Evolutionary conservation across 1,140 invertebrate genomes (phyloP).

Genomic region (Brachionus rotundiformis): DNA sequence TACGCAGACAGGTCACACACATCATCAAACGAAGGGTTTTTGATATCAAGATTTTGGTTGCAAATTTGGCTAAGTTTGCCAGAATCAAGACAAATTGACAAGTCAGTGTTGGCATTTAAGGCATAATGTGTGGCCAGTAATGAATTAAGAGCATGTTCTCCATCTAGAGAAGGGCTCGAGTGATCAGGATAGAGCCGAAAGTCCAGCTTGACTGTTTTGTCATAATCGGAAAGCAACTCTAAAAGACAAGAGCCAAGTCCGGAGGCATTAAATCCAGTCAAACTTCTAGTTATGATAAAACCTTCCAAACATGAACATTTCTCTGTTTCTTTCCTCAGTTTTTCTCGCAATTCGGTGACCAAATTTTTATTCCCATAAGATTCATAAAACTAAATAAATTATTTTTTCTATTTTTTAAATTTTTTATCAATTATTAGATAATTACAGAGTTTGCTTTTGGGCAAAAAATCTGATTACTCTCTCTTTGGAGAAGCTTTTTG

Average conservation of each 20-base stretch:
- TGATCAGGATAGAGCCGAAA: neutral
- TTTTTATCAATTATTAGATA: neutral
- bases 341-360: neutral
- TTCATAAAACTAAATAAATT: neutral
- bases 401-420: neutral
- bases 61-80: neutral
- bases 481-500: neutral
- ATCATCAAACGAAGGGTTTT: neutral
- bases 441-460: conserved; percentile 8
- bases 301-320: neutral
- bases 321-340: neutral
- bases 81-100: neutral
- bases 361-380: neutral
- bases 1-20: neutral
- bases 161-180: neutral
- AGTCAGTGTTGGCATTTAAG: neutral
- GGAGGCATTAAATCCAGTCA: neutral
- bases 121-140: neutral
- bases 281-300: neutral
- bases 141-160: neutral
- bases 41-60: neutral
- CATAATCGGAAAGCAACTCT: neutral
- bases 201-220: neutral
- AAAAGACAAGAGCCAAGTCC: neutral
- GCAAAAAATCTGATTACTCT: neutral